These are phyloP conservation scores for Xenopus laevis DNA, from an alignment of 2,113 vertebrate species.

Conservation along the genomic window DNA sequence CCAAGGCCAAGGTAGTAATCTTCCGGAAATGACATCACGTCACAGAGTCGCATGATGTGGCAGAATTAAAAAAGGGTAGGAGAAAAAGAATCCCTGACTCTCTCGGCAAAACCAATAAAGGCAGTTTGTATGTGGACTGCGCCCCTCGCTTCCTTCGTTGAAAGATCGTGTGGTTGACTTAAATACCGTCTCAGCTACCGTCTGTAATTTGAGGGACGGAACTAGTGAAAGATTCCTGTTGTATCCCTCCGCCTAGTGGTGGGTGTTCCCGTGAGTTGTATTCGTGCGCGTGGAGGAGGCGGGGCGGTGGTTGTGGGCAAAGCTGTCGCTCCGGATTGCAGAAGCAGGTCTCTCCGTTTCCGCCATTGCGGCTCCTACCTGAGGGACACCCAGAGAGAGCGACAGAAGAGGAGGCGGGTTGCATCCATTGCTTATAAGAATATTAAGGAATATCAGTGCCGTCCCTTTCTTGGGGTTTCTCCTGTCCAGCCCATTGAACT, in stretches of 20 bases:
- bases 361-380: slow-evolving; percentile 87
- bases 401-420: slow-evolving; percentile 49
- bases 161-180: too few relatives aligned
- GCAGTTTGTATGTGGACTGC: too few relatives aligned
- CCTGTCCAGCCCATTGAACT: slow-evolving; percentile 40
- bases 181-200: too few relatives aligned
- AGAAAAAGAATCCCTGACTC: slow-evolving; percentile 25
- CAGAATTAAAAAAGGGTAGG: slow-evolving; percentile 68
- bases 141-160: too few relatives aligned
- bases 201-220: too few relatives aligned
- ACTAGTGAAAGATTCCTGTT: too few relatives aligned
- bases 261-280: slow-evolving; percentile 49
- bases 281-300: slow-evolving; percentile 76
- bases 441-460: slow-evolving; percentile 21
- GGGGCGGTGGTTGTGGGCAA: slow-evolving; percentile 85
- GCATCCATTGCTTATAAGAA: background rate
- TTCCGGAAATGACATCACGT: slow-evolving; percentile 72
- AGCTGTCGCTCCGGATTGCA: slow-evolving; percentile 61
- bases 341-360: slow-evolving; percentile 50
- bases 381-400: slow-evolving; percentile 65
- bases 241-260: slow-evolving; percentile 36
- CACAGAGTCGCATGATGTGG: slow-evolving; percentile 92
- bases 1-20: slow-evolving; percentile 32
- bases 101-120: too few relatives aligned
- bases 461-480: slow-evolving; percentile 47